Conservation (phyloP, 2,888 invertebrate species). For the Archaeoteleia sp. region DNA sequence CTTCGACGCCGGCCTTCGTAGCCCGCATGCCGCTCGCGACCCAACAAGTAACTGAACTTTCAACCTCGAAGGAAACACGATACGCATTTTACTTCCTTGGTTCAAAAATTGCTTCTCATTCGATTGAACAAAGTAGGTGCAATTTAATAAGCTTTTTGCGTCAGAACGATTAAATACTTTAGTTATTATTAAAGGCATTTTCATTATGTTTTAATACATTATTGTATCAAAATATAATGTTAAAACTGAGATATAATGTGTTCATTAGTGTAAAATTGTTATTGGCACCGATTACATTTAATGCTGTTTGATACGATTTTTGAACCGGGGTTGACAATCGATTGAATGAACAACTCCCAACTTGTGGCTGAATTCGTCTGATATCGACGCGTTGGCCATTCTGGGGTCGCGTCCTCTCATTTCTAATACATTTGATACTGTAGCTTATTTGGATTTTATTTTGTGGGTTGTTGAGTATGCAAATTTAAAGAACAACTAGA, state of each 20-base stretch:
- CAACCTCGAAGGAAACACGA: slow-evolving; percentile 7
- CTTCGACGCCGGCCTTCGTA: background rate
- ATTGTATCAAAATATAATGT: no score
- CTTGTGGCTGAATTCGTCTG: slow-evolving; percentile 1
- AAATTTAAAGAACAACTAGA: no score
- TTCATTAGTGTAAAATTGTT: no score
- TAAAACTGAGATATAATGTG: no score
- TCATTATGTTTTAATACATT: no score
- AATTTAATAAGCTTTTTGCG: no score
- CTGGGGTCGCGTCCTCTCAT: background rate
- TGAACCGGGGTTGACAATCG: background rate
- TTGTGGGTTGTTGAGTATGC: no score
- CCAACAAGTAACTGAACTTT: slow-evolving; percentile 2
- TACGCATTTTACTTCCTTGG: slow-evolving; percentile 4
- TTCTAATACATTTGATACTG: background rate
- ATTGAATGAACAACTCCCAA: background rate
- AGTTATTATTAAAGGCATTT: no score
- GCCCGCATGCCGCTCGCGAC: slow-evolving; percentile 1
- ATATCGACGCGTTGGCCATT: background rate
- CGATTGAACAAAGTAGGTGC: no score
- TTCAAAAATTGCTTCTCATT: no score
- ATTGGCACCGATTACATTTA: no score
- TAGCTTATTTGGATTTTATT: background rate
- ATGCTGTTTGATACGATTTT: background rate
- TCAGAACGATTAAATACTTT: no score